Evolutionary conservation across 2,797 vertebrate species (phyloP).

Genomic region (Hephaestus fuliginosus): DNA sequence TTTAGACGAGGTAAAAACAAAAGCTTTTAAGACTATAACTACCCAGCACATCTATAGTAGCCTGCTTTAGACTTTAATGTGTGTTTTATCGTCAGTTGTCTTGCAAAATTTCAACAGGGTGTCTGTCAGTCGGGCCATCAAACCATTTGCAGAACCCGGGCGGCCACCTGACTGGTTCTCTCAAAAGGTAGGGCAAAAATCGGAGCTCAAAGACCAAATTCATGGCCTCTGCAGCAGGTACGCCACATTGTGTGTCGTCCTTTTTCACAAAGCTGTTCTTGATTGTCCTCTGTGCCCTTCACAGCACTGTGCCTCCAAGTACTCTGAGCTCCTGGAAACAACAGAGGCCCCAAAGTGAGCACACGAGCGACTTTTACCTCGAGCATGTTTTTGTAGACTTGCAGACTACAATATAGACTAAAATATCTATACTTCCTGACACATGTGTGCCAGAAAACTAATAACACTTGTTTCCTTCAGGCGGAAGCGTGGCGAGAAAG

Average conservation of each 20-base stretch:
- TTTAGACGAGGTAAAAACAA: neutral
- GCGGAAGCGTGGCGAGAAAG: conserved; percentile 95
- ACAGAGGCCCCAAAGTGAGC: conserved; percentile 98
- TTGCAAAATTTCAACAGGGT: conserved; percentile 86
- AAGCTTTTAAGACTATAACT: neutral
- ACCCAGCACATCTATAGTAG: neutral
- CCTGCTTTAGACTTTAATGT: neutral
- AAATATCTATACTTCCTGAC: neutral
- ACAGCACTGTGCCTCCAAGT: conserved; percentile 97
- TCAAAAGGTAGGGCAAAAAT: conserved; percentile 89
- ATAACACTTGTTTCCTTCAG: conserved; percentile 75
- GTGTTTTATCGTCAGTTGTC: neutral
- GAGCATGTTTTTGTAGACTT: conserved; percentile 6
- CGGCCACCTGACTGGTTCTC: conserved; percentile 98
- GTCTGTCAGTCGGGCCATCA: conserved; percentile 97
- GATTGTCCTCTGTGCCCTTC: conserved; percentile 31
- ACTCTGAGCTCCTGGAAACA: conserved; percentile 95
- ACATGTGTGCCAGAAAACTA: neutral
- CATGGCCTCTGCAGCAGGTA: neutral
- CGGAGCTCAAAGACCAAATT: neutral
- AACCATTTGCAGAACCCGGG: conserved; percentile 96
- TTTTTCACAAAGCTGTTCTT: conserved; percentile 19
- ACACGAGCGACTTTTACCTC: conserved; percentile 15
- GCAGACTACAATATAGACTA: neutral
- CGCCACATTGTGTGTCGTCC: conserved; percentile 1